A percentile compares a stretch with the other conserved stretches of the same genome.
Evolutionary conservation across 2,113 vertebrate species (phyloP).

Genomic region (Silurus glanis): DNA sequence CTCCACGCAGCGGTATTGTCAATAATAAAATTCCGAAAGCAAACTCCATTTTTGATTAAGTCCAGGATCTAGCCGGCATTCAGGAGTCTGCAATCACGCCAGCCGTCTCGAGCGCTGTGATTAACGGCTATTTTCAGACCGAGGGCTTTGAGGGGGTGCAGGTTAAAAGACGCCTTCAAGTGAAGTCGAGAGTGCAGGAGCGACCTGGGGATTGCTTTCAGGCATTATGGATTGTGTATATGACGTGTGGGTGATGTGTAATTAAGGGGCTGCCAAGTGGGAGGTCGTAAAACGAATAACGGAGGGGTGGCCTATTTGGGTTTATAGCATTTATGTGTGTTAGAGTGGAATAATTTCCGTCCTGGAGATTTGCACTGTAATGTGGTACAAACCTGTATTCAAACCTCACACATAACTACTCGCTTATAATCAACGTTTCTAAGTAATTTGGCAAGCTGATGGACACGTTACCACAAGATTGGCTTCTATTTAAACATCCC

Average conservation of each 20-base stretch:
- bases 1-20: constrained; percentile 32
- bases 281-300: not conserved
- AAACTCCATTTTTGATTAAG: constrained; percentile 56
- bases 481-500: no score
- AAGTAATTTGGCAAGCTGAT: not conserved
- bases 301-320: not conserved
- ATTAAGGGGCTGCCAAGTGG: not conserved
- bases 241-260: not conserved
- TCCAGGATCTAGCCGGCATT: constrained; percentile 38
- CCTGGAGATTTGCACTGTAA: not conserved
- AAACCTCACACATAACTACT: not conserved
- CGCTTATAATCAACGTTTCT: not conserved
- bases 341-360: not conserved
- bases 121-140: constrained; percentile 26
- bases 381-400: no score
- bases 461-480: no score
- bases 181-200: constrained; percentile 6
- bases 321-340: not conserved
- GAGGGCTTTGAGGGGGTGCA: constrained; percentile 22
- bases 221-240: not conserved
- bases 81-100: constrained; percentile 36
- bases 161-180: constrained; percentile 10
- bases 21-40: constrained; percentile 52
- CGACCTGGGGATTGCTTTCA: not conserved
- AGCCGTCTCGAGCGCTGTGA: not conserved